Evolutionary conservation across 2,888 invertebrate genomes (phyloP), one percentile per base, ranked within the genome.

Genomic region (Cerastis rubricosa): DNA sequence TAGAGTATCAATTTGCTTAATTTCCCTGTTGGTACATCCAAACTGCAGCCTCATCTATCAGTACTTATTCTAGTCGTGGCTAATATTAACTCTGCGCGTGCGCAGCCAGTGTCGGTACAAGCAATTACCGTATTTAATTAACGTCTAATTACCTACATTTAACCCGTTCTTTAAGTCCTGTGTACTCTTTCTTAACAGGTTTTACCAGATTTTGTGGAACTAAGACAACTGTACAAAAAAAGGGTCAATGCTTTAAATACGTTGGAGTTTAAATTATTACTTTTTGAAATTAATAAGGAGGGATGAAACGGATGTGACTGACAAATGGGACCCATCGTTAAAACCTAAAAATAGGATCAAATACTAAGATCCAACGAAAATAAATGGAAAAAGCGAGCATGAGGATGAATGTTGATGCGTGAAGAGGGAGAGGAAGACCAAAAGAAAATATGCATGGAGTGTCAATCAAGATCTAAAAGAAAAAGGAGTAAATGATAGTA

Each of bases 51-150:
- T 49, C 67, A 49, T 57, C 17, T 57, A 29, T 54, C 40, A 29
- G 17, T 35, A n/a, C n/a, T n/a, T 35, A 43, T 14, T 57, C 17
- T 14, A 63, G n/a, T 63, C 43, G 7, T 45, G 45, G 49, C 29
- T 67, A 78, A 70, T 84, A 45, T 63, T 64, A 67, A 69, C 47
- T 71, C 70, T 67, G 45, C 49, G 80, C 66, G 35, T 66, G 84
- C 69, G 4, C 40, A 67, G 29, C 12, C 22, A 22, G 47, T 67
- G 49, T 17, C 49, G 17, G 29, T 57, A 71, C 57, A 57, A 40
- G 57, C n/a, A 84, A 74, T 84, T 79, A 80, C 49, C 70, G 66
- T 11, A 12, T 66, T 66, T 57, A 84, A 84, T 84, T 80, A 74
- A 40, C 51, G 49, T 40, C 43, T 74, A 51, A 84, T 81, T 63